phyloP scores from a whole-genome alignment of 2,888 invertebrate species.

The Drosophila anomelani region DNA sequence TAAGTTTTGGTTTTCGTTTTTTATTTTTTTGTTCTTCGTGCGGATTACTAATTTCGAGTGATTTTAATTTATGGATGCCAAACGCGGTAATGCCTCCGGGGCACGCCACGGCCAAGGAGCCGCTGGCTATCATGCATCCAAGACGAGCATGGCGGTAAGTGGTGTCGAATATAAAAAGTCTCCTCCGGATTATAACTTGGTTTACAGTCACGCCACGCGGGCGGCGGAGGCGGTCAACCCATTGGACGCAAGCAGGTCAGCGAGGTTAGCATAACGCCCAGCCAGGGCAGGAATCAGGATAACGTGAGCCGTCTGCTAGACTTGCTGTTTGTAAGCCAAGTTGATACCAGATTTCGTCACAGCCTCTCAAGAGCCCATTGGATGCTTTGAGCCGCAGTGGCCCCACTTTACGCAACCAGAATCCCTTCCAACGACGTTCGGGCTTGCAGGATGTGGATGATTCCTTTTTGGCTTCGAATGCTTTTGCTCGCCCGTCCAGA shows the following conservation, averaged over 20 bases:
- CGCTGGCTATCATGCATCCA: conserved; percentile 46
- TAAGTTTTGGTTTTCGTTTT: not conserved
- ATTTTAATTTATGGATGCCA: conserved; percentile 62
- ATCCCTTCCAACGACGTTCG: conserved; percentile 77
- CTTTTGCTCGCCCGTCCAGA: conserved; percentile 71
- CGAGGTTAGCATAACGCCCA: conserved; percentile 80
- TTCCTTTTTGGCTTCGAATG: conserved; percentile 70
- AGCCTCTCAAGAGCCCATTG: conserved; percentile 80
- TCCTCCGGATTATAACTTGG: conserved; percentile 8
- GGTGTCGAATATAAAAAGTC: conserved; percentile 16
- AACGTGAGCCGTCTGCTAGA: conserved; percentile 65
- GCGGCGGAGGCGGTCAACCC: conserved; percentile 1
- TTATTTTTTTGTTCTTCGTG: conserved; percentile 32
- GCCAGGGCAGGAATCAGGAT: conserved; percentile 68
- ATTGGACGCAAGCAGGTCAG: conserved; percentile 70
- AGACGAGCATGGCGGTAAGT: conserved; percentile 68
- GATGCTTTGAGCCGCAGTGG: conserved; percentile 80
- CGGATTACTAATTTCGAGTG: conserved; percentile 40
- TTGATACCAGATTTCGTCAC: conserved; percentile 5
- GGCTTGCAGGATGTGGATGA: conserved; percentile 82
- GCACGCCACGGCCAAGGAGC: conserved; percentile 53
- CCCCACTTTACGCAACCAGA: conserved; percentile 50
- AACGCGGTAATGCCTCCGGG: conserved; percentile 55
- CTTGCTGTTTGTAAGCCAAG: no score
- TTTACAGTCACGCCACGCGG: conserved; percentile 58